Percentiles rank a stretch among this genome's conserved stretches.
These are phyloP conservation scores for Eunapius fragilis DNA, from an alignment of 37 sponge, comb jelly and placozoan species.

Conservation along the genomic window DNA sequence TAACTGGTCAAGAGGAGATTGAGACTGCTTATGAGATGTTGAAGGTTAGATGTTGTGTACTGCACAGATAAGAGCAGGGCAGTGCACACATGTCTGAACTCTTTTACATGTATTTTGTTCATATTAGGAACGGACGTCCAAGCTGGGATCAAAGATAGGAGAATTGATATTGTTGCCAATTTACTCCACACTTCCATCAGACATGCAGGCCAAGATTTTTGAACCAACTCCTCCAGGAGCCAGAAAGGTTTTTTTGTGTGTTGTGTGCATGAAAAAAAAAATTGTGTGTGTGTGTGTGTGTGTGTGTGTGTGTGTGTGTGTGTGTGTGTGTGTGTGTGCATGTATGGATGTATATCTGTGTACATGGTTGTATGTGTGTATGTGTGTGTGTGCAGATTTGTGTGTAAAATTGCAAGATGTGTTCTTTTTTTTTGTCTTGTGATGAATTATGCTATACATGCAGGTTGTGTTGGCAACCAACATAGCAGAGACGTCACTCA, in stretches of 20 bases:
- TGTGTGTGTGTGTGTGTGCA: not conserved
- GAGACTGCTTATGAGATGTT: constrained; percentile 93
- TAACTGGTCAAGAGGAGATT: constrained; percentile 99
- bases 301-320: not conserved
- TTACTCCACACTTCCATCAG: constrained; percentile 97
- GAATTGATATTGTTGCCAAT: constrained; percentile 95
- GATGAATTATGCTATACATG: not conserved
- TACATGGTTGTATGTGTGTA: not conserved
- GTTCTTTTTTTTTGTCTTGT: too few species aligned
- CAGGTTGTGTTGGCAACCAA: constrained; percentile 98
- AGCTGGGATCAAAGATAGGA: constrained; percentile 91
- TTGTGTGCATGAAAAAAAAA: not conserved
- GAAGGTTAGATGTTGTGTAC: constrained; percentile 55
- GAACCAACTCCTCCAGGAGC: constrained; percentile 99
- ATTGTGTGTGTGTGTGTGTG: not conserved
- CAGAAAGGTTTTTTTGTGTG: constrained; percentile 75
- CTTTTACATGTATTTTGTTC: too few species aligned
- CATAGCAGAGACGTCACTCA: constrained; percentile 98
- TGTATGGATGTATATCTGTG: too few species aligned
- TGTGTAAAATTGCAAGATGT: too few species aligned
- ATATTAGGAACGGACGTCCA: constrained; percentile 76
- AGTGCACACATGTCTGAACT: too few species aligned
- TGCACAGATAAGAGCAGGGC: too few species aligned
- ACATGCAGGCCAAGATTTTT: constrained; percentile 99
- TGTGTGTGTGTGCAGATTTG: not conserved